Conservation (phyloP, 2,797 vertebrate genomes). For the Alca torda region DNA sequence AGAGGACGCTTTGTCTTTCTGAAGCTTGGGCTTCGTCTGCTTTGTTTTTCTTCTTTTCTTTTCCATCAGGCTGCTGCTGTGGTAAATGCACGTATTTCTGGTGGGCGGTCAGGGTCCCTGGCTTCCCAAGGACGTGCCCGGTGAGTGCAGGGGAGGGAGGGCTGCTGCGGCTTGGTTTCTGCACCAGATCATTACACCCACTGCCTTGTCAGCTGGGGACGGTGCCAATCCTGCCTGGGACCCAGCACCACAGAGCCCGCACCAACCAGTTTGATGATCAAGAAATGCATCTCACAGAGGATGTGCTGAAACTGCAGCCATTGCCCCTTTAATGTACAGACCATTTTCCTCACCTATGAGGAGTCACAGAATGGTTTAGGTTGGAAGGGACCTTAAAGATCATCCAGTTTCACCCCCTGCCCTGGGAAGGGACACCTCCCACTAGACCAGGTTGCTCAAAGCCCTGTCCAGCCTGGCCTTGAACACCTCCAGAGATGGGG, state of each 20-base stretch:
- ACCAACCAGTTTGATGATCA: accelerated
- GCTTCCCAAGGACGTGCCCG: neutral
- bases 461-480: neutral
- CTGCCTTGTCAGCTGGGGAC: accelerated
- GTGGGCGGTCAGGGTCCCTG: neutral
- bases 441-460: neutral
- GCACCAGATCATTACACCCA: neutral
- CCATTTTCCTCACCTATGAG: neutral
- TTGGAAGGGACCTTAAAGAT: neutral
- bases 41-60: neutral
- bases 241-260: neutral
- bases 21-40: neutral
- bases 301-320: neutral
- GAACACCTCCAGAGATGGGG: neutral
- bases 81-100: neutral
- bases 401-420: neutral
- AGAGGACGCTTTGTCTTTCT: neutral
- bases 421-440: neutral
- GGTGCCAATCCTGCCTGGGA: accelerated
- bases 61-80: neutral
- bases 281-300: neutral
- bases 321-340: neutral
- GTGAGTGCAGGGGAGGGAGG: neutral
- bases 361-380: neutral
- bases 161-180: neutral